Evolutionary conservation across 2,113 vertebrate species (phyloP).

Genomic region (Tricholaema leucomelas): DNA sequence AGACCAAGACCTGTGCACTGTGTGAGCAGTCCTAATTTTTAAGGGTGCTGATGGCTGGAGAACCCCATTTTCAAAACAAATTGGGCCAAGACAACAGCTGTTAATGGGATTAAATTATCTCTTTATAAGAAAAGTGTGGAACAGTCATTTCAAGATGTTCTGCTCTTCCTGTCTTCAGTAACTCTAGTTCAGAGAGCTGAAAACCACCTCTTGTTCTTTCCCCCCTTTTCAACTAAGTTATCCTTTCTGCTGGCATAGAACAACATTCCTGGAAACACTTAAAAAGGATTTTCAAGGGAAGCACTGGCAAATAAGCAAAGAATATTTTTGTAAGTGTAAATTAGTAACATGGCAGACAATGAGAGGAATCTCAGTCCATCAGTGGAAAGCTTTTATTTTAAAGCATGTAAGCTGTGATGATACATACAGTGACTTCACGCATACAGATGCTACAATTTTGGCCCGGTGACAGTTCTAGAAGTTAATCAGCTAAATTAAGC

Average conservation of each 20-base stretch:
- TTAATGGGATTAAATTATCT: not conserved
- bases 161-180: not conserved
- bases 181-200: not conserved
- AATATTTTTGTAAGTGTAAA: not conserved
- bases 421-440: not conserved
- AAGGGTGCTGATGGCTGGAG: not conserved
- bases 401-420: not conserved
- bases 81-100: not conserved
- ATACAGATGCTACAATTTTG: not conserved
- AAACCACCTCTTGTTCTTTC: not conserved
- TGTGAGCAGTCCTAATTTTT: not conserved
- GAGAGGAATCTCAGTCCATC: not conserved
- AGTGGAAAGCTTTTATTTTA: conserved; percentile 32
- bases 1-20: not conserved
- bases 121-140: not conserved
- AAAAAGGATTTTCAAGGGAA: not conserved
- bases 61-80: not conserved
- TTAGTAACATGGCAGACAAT: not conserved
- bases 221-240: not conserved
- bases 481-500: not conserved
- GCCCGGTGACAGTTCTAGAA: not conserved
- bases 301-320: not conserved
- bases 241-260: not conserved
- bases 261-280: not conserved
- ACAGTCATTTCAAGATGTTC: not conserved